Base-by-base conservation (phyloP, 92 coral and sea anemone species). In the Umimayanthus chanpuru region DNA sequence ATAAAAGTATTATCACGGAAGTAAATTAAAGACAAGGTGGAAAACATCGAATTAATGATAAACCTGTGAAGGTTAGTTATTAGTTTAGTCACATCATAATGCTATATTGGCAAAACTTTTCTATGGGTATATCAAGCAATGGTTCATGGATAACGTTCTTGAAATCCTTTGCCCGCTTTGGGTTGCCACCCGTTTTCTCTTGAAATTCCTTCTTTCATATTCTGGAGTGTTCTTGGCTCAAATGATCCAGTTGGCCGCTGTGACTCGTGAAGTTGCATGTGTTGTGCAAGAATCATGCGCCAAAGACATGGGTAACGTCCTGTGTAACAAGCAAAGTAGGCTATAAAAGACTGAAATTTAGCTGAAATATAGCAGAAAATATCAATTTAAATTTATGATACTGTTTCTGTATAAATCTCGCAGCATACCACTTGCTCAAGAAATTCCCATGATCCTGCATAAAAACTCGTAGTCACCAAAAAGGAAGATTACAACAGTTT, bases 361-460 rank as follows among this genome's bases (percentile, higher is more conserved):
- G 71, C 71, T 65, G 8, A 65, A 65, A 65, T 65, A 65, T 65
- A 65, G 71, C 71, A 65, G n/a, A 65, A 65, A 65, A 65, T 65
- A 5, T 65, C 71, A 65, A 65, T 65, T 65, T 65, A 6, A 65
- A 65, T 65, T 65, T 65, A 65, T 65, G 71, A 23, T 65, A 65
- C 71, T 65, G 14, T 65, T 65, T 65, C 14, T 6, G 14, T 23
- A 65, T 65, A 65, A 15, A 65, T 67, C 21, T 67, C 21, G 30
- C 25, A 67, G 73, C 73, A 67, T 67, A 67, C 73, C 73, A 26
- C 73, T 67, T 67, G 73, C 73, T 67, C 73, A n/a, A 67, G 73
- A 67, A 67, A 50, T 81, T 5, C 73, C 85, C 72, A 50, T 50
- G 14, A 78, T 39, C 29, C 53, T 78, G 29, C 58, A 36, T 21